phyloP scores from a whole-genome alignment of 2,888 invertebrate genomes.

The Chymomyza caudatula region DNA sequence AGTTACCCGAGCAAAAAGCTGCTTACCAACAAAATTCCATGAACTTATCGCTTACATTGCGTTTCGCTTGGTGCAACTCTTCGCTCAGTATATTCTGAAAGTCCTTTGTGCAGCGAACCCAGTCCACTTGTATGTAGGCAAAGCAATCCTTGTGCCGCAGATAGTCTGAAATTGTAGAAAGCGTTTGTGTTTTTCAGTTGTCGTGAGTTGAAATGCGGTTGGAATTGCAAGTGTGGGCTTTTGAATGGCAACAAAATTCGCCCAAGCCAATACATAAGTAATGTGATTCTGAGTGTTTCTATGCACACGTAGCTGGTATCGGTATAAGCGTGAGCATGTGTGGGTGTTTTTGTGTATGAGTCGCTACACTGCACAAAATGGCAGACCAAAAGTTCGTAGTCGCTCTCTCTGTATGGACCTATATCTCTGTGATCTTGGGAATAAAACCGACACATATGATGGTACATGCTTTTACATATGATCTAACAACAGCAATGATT shows the following conservation, averaged over 20 bases:
- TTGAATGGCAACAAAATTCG: not conserved
- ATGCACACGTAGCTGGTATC: not conserved
- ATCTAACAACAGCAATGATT: no score
- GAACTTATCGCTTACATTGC: conserved; percentile 74
- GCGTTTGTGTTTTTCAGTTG: not conserved
- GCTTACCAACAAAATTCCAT: conserved; percentile 78
- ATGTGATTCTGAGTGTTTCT: not conserved
- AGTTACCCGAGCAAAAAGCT: no score
- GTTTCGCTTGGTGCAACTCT: conserved; percentile 65
- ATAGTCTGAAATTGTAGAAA: conserved; percentile 65
- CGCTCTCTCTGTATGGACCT: no score
- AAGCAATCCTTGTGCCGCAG: conserved; percentile 77
- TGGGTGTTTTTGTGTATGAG: not conserved
- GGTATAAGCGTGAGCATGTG: not conserved
- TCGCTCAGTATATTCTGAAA: conserved; percentile 75
- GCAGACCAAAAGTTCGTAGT: no score
- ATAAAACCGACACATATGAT: no score
- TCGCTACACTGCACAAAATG: not conserved
- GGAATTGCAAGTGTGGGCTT: not conserved
- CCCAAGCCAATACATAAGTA: not conserved
- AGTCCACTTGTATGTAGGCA: conserved; percentile 74
- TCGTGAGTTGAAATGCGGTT: not conserved
- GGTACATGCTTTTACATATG: no score
- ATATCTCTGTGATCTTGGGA: no score
- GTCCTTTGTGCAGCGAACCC: conserved; percentile 73